Conservation (phyloP, 2,113 vertebrate genomes). For the Elgaria multicarinata region DNA sequence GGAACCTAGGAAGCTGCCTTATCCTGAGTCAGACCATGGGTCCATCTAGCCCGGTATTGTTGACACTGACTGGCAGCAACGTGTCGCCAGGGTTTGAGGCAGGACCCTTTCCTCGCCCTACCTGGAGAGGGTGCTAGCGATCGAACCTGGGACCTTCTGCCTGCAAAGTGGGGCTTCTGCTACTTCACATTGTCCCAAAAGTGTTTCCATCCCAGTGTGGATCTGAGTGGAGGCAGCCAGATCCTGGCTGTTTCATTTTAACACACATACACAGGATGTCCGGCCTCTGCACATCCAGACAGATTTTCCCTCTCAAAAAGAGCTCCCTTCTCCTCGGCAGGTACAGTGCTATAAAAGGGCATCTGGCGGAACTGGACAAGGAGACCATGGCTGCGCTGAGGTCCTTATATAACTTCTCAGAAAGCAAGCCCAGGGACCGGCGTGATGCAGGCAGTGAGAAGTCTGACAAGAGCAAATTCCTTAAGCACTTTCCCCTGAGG, state of each 20-base stretch:
- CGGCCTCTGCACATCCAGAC: background rate
- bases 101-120: no score
- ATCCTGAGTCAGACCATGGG: no score
- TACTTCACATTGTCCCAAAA: no score
- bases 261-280: background rate
- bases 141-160: no score
- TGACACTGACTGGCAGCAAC: no score
- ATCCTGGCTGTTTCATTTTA: background rate
- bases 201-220: background rate
- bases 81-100: no score
- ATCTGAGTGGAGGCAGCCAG: background rate
- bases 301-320: background rate
- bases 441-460: constrained; percentile 55
- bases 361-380: constrained; percentile 77
- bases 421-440: constrained; percentile 65
- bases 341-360: constrained; percentile 77
- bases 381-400: constrained; percentile 74
- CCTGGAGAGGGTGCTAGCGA: no score
- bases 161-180: no score
- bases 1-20: no score
- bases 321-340: constrained; percentile 53
- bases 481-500: constrained; percentile 70
- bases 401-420: constrained; percentile 74
- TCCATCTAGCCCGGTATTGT: no score
- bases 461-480: constrained; percentile 51